Evolutionary conservation across 1,140 invertebrate genomes (phyloP).

Genomic region (Drosophila pruinosa): DNA sequence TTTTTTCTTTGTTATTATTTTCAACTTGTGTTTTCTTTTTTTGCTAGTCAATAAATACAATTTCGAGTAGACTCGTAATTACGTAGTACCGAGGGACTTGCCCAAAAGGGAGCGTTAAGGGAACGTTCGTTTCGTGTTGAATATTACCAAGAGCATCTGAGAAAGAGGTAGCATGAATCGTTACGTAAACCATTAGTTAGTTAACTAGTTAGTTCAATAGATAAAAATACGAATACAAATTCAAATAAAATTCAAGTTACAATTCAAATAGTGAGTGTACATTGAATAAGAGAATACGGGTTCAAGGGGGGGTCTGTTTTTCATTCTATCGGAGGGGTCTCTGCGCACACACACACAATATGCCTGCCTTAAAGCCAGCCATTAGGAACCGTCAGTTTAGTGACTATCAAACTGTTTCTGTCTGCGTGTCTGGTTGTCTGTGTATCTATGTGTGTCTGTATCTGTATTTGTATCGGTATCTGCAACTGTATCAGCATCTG

Average conservation of each 20-base stretch:
- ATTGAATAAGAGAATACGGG: constrained; percentile 37
- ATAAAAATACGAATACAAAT: constrained; percentile 54
- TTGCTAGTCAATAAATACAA: constrained; percentile 55
- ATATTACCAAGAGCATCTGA: constrained; percentile 53
- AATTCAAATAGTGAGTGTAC: constrained; percentile 27
- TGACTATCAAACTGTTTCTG: constrained; percentile 52
- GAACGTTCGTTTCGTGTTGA: constrained; percentile 31
- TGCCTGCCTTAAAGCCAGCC: constrained; percentile 70
- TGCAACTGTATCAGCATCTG: constrained; percentile 15
- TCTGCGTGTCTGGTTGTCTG: constrained; percentile 4
- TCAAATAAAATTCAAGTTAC: constrained; percentile 2
- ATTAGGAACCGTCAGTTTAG: constrained; percentile 78
- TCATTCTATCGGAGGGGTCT: constrained; percentile 62
- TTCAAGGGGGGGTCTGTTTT: neutral
- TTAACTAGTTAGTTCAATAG: constrained; percentile 34
- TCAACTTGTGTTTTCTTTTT: constrained; percentile 1
- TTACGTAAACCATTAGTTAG: constrained; percentile 50
- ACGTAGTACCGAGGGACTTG: constrained; percentile 12
- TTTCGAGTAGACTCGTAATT: constrained; percentile 44
- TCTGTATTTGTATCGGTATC: neutral
- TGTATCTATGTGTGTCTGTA: constrained; percentile 4
- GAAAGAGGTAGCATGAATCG: constrained; percentile 72
- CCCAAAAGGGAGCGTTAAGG: constrained; percentile 16
- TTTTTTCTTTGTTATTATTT: constrained; percentile 19
- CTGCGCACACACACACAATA: constrained; percentile 68